phyloP scores from a whole-genome alignment of 2,113 vertebrate genomes.

The Periophthalmus modestus region DNA sequence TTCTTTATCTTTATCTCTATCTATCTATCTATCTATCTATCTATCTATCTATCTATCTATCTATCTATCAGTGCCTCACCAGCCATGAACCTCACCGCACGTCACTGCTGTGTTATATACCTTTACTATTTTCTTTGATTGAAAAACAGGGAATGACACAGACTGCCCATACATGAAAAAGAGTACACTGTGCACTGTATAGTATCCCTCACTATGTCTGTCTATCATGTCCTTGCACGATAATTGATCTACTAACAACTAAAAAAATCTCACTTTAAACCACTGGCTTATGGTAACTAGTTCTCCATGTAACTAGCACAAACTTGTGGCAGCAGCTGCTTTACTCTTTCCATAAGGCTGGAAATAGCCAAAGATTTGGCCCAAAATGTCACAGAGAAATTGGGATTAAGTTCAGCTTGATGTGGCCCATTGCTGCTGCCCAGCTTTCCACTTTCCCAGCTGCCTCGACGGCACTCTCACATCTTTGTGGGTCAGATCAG shows the following conservation, averaged over 20 bases:
- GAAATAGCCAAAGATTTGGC: constrained; percentile 71
- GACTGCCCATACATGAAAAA: constrained; percentile 29
- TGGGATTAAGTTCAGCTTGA: constrained; percentile 74
- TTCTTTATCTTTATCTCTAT: too few species aligned
- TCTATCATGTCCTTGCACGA: constrained; percentile 13
- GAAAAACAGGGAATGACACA: constrained; percentile 31
- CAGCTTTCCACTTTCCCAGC: constrained; percentile 64
- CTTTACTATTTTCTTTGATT: constrained; percentile 66
- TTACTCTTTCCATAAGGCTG: constrained; percentile 40
- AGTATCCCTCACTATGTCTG: neutral
- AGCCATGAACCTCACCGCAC: too few species aligned
- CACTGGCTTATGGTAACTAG: constrained; percentile 59
- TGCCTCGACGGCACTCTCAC: constrained; percentile 62
- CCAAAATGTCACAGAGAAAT: constrained; percentile 68
- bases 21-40: too few species aligned
- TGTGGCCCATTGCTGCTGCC: constrained; percentile 61
- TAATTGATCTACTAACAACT: constrained; percentile 59
- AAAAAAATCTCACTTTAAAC: constrained; percentile 52
- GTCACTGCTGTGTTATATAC: constrained; percentile 38
- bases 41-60: too few species aligned
- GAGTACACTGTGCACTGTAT: neutral
- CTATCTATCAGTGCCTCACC: too few species aligned
- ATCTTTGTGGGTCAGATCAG: constrained; percentile 75
- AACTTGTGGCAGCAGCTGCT: constrained; percentile 37
- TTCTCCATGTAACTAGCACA: constrained; percentile 64